Evolutionary conservation across 2,888 invertebrate species (phyloP).

Genomic region (Leptogaster cylindrica): DNA sequence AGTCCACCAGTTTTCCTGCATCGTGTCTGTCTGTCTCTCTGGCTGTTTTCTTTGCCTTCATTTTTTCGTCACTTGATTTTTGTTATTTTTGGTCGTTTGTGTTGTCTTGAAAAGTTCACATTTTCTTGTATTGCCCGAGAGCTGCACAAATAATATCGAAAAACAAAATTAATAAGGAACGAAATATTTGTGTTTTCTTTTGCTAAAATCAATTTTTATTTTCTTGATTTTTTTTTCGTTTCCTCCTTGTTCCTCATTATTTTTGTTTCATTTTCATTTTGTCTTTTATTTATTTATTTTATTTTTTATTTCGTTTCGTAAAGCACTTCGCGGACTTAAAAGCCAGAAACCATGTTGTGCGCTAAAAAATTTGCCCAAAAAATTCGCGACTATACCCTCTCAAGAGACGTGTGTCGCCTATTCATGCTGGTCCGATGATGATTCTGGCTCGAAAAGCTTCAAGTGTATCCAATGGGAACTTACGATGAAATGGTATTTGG

Average conservation of each 20-base stretch:
- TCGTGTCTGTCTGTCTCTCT: constrained; percentile 27
- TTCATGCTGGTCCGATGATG: background rate
- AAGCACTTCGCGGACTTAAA: constrained; percentile 27
- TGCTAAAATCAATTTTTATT: background rate
- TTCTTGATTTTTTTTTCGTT: background rate
- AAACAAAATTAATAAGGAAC: constrained; percentile 20
- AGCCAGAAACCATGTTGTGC: constrained; percentile 16
- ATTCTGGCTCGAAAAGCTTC: constrained; percentile 10
- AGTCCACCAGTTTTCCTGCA: constrained; percentile 52
- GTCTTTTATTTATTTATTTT: too few relatives aligned
- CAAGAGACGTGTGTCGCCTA: background rate
- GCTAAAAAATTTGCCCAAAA: constrained; percentile 13
- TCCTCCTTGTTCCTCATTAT: background rate
- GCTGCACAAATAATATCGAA: constrained; percentile 39
- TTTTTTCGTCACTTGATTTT: background rate
- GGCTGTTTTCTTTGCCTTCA: constrained; percentile 14
- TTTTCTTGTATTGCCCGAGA: constrained; percentile 26
- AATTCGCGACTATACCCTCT: background rate
- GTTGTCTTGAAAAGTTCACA: constrained; percentile 10
- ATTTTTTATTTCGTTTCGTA: too few relatives aligned
- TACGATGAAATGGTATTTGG: constrained; percentile 43
- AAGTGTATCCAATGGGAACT: constrained; percentile 39
- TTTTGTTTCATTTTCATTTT: too few relatives aligned
- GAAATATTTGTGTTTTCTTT: background rate
- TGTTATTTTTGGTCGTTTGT: constrained; percentile 17